A percentile compares a stretch with the other conserved stretches of the same genome.
phyloP scores from a whole-genome alignment of 2,113 vertebrate species.

The Nesospiza acunhae region DNA sequence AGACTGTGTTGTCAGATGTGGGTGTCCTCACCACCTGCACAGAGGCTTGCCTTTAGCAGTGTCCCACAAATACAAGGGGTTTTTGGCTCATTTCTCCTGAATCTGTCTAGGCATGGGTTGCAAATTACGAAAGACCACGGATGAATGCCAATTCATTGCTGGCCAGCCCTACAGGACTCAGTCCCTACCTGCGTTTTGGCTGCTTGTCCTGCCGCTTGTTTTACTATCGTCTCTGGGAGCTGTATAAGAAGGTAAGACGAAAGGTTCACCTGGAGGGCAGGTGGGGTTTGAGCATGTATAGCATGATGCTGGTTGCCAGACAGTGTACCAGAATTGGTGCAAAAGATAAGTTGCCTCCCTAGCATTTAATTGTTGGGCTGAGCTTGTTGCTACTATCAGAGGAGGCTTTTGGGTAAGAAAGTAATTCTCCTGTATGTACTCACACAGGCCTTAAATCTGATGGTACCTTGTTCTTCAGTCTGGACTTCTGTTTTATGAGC shows the following conservation, averaged over 20 bases:
- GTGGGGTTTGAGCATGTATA: not conserved
- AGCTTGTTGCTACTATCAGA: not conserved
- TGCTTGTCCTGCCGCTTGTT: slow-evolving; percentile 92
- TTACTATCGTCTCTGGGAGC: slow-evolving; percentile 92
- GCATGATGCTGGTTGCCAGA: not conserved
- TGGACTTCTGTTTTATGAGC: not conserved
- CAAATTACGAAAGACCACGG: slow-evolving; percentile 87
- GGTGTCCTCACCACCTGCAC: not conserved
- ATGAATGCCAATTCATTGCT: slow-evolving; percentile 88
- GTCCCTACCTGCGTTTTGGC: slow-evolving; percentile 94
- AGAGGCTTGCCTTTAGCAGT: not conserved
- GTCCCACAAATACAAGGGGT: not conserved
- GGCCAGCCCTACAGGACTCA: slow-evolving; percentile 92
- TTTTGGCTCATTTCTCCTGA: not conserved
- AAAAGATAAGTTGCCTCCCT: not conserved
- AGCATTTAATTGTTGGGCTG: not conserved
- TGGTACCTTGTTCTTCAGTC: not conserved
- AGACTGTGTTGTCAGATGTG: not conserved
- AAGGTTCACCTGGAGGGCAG: not conserved
- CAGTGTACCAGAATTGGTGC: not conserved
- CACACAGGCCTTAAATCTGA: not conserved
- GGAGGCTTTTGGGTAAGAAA: not conserved
- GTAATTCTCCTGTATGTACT: not conserved
- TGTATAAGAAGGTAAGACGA: slow-evolving; percentile 91
- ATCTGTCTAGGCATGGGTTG: slow-evolving; percentile 86